phyloP scores from a whole-genome alignment of 2,888 invertebrate species.

The Parascotia fuliginaria region DNA sequence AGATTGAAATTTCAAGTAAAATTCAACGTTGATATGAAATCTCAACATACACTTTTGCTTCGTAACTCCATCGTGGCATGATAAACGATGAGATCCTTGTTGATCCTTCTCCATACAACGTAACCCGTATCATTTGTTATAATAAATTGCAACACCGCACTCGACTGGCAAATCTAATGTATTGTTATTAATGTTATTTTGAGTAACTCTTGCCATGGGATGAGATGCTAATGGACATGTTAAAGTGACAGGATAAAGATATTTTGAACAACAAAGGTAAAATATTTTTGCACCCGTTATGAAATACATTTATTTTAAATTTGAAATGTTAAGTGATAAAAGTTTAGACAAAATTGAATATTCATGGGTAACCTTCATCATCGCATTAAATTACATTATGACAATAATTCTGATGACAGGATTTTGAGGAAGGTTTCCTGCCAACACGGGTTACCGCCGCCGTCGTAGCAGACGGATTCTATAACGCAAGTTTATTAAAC shows the following conservation, averaged over 20 bases:
- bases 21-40: constrained; percentile 1
- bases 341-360: too few species aligned
- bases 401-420: too few species aligned
- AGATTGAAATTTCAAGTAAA: too few species aligned
- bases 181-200: constrained; percentile 53
- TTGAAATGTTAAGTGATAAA: too few species aligned
- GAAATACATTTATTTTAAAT: background rate
- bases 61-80: constrained; percentile 44
- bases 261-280: constrained; percentile 3
- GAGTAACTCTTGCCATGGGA: constrained; percentile 22
- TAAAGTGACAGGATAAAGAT: constrained; percentile 10
- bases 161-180: constrained; percentile 34
- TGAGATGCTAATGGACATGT: constrained; percentile 30
- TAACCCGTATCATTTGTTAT: constrained; percentile 66
- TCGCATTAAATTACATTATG: too few species aligned
- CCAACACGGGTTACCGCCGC: too few species aligned
- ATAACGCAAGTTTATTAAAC: too few species aligned
- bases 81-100: constrained; percentile 58
- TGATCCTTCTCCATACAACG: constrained; percentile 51
- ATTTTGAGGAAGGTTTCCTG: too few species aligned
- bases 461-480: too few species aligned
- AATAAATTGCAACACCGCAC: constrained; percentile 60
- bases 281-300: background rate
- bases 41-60: constrained; percentile 16
- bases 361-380: too few species aligned